phyloP scores from a whole-genome alignment of 2,888 invertebrate genomes.

The Thymelicus sylvestris region DNA sequence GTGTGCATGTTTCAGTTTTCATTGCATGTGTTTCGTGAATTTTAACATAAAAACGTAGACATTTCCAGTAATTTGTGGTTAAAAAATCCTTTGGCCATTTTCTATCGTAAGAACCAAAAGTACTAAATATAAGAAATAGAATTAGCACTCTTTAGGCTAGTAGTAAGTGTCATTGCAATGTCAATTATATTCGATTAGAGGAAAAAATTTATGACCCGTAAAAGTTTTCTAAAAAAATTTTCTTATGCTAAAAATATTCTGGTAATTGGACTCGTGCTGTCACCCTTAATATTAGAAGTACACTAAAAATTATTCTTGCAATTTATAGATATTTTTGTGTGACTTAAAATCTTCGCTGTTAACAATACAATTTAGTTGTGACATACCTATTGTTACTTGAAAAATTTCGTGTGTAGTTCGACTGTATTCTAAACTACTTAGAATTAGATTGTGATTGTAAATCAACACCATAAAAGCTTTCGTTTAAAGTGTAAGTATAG shows the following conservation, averaged over 20 bases:
- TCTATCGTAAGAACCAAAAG: slow-evolving; percentile 69
- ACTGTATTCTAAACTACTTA: slow-evolving; percentile 42
- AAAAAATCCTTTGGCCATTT: slow-evolving; percentile 39
- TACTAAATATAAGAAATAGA: slow-evolving; percentile 75
- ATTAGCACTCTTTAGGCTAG: slow-evolving; percentile 79
- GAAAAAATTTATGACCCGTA: slow-evolving; percentile 68
- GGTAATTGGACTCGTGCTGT: slow-evolving; percentile 12
- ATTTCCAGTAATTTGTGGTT: slow-evolving; percentile 53
- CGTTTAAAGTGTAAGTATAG: slow-evolving; percentile 63
- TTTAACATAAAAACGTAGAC: slow-evolving; percentile 40
- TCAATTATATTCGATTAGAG: slow-evolving; percentile 84
- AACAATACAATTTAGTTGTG: slow-evolving; percentile 30
- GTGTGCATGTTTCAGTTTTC: slow-evolving; percentile 71
- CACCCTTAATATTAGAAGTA: slow-evolving; percentile 23
- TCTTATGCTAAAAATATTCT: slow-evolving; percentile 33
- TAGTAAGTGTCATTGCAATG: slow-evolving; percentile 83
- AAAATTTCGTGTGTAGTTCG: slow-evolving; percentile 34
- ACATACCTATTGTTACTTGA: slow-evolving; percentile 14
- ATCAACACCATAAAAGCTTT: slow-evolving; percentile 41
- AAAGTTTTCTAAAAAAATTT: slow-evolving; percentile 73
- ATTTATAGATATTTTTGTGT: slow-evolving; percentile 36
- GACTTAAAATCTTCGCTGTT: slow-evolving; percentile 26
- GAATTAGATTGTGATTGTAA: slow-evolving; percentile 50
- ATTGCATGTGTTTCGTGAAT: slow-evolving; percentile 61
- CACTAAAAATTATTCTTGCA: slow-evolving; percentile 34